Evolutionary conservation across 2,888 invertebrate genomes (phyloP), one percentile per base, ranked within the genome.

Genomic region (Drosophila melanocephala): DNA sequence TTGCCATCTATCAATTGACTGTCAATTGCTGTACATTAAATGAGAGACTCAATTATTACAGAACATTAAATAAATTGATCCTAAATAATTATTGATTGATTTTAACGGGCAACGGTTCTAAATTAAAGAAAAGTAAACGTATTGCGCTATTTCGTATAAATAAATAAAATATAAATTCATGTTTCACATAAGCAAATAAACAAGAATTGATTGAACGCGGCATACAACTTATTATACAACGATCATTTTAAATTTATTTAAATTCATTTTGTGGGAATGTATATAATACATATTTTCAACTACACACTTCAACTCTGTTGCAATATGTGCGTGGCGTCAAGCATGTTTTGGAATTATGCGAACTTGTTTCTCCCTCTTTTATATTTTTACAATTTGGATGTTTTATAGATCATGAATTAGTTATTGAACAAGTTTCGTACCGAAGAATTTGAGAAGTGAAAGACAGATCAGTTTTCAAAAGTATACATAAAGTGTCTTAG

Each of bases 1-100:
- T 35, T 35, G 35, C 35, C 35, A 35, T 1, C 14, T 1, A 14
- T 35, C 14, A 14, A 35, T 35, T 35, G 33, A 35, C 33, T 35
- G 35, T 16, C 37, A 37, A 57, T 60, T 66, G 42, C 44, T 62
- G 61, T 57, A 51, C 70, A 69, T 51, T 64, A 60, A 22, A 57
- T 56, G 22, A 63, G 51, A 14, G 28, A 39, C 39, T 33, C 26
- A 77, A 75, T 68, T 64, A 63, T 30, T 62, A 75, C 79, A 72
- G 71, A 57, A 65, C 63, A 87, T 79, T 74, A 81, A 75, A 30
- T 59, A 47, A 55, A 70, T 57, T 52, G 52, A 51, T 56, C 68
- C 16, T 16, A 57, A n/a, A 55, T 14, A n/a, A 50, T 58, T 72
- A 73, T 55, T 72, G 73, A 60, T 60, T 52, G 32, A 63, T 57